Conservation (phyloP, 2,113 vertebrate species). For the Diadophis punctatus region DNA sequence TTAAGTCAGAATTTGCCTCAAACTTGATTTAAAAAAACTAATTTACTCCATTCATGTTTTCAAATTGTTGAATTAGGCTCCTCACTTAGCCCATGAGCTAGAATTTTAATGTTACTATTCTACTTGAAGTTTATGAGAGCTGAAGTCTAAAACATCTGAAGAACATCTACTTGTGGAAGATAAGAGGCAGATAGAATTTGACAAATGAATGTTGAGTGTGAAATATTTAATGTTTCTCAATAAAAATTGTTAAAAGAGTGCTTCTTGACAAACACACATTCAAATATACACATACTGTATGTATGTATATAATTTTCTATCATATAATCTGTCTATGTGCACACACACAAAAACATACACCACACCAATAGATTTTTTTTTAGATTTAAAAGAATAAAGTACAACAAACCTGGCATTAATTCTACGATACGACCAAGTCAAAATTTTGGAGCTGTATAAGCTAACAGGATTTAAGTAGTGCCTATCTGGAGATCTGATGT, state of each 20-base stretch:
- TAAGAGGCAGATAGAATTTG: not conserved
- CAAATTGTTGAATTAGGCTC: not conserved
- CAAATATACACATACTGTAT: not conserved
- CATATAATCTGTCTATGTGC: not conserved
- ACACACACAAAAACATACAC: not conserved
- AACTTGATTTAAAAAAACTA: not conserved
- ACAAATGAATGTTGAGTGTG: not conserved
- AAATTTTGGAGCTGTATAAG: not conserved
- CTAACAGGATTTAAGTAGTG: not conserved
- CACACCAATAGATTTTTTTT: not conserved
- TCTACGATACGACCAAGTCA: not conserved
- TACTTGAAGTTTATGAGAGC: not conserved
- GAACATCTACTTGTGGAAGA: not conserved
- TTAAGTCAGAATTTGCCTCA: not conserved
- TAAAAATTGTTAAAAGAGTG: not conserved
- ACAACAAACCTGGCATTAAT: not conserved
- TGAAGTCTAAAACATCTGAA: not conserved
- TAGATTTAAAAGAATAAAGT: not conserved
- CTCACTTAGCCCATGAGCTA: not conserved
- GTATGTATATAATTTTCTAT: not conserved
- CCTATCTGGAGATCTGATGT: not conserved
- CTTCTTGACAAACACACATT: not conserved
- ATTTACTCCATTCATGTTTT: not conserved
- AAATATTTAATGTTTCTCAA: not conserved
- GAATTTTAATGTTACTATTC: not conserved